Conservation (phyloP, 2,113 vertebrate species). For the Sorex araneus region DNA sequence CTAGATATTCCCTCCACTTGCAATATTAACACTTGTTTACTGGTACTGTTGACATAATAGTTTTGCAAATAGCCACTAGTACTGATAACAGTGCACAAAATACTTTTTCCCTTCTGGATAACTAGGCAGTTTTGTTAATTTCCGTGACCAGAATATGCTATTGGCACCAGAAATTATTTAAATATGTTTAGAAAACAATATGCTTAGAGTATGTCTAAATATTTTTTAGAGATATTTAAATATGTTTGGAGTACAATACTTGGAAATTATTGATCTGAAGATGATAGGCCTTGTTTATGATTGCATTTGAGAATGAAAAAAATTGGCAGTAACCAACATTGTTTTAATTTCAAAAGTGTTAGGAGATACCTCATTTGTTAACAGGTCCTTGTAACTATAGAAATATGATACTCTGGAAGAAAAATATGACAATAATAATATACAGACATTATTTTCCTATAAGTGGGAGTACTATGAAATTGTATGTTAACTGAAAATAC, state of each 20-base stretch:
- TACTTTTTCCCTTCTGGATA: background rate
- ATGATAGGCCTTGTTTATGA: conserved; percentile 51
- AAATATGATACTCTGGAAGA: conserved; percentile 55
- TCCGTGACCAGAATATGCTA: background rate
- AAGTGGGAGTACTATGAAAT: conserved; percentile 18
- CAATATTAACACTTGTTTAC: conserved; percentile 91
- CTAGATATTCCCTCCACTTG: conserved; percentile 82
- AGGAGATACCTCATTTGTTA: conserved; percentile 67
- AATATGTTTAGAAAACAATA: background rate
- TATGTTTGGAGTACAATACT: conserved; percentile 4
- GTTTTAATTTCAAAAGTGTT: conserved; percentile 60
- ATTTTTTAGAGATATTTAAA: background rate
- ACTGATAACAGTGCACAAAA: conserved; percentile 72
- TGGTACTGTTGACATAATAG: conserved; percentile 88
- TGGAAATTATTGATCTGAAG: conserved; percentile 65
- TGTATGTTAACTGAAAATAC: background rate
- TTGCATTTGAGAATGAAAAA: conserved; percentile 43
- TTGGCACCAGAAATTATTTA: background rate
- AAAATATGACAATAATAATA: background rate
- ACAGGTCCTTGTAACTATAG: conserved; percentile 7
- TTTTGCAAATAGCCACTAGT: conserved; percentile 85
- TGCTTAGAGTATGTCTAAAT: no score
- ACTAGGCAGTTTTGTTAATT: conserved; percentile 59
- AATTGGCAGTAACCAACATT: conserved; percentile 36
- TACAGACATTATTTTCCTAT: background rate